A percentile compares a stretch with the other conserved stretches of the same genome.
Conservation (phyloP, 2,888 invertebrate genomes). For the Salticus scenicus region DNA sequence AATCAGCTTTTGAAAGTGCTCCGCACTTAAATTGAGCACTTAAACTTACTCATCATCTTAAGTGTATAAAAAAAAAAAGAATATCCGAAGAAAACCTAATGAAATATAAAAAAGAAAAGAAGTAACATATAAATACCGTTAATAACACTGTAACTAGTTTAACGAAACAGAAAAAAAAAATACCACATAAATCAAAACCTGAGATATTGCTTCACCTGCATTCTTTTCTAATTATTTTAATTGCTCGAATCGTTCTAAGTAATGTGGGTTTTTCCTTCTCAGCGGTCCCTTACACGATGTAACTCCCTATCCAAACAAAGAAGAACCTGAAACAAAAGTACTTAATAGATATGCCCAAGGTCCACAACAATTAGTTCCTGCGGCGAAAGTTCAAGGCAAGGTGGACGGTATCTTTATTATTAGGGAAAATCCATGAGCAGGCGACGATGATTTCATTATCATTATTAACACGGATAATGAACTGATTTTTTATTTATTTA, state of each 20-base stretch:
- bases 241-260: not conserved
- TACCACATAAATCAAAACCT: no score
- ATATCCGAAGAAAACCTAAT: no score
- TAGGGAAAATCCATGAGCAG: constrained; percentile 41
- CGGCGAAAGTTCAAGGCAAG: constrained; percentile 52
- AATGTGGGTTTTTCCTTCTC: not conserved
- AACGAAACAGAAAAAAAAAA: no score
- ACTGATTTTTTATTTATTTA: not conserved
- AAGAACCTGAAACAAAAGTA: constrained; percentile 35
- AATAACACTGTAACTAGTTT: no score
- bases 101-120: no score
- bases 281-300: not conserved
- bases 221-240: not conserved
- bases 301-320: constrained; percentile 18
- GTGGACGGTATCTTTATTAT: not conserved
- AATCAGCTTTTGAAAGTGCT: no score
- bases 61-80: no score
- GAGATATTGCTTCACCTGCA: not conserved
- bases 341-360: constrained; percentile 49
- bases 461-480: constrained; percentile 7
- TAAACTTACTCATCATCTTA: no score
- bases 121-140: no score
- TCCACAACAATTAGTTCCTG: constrained; percentile 39
- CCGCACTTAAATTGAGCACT: no score
- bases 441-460: constrained; percentile 45